These are phyloP conservation scores for Lagopus muta DNA, from an alignment of 2,113 vertebrate genomes.

Conservation along the genomic window DNA sequence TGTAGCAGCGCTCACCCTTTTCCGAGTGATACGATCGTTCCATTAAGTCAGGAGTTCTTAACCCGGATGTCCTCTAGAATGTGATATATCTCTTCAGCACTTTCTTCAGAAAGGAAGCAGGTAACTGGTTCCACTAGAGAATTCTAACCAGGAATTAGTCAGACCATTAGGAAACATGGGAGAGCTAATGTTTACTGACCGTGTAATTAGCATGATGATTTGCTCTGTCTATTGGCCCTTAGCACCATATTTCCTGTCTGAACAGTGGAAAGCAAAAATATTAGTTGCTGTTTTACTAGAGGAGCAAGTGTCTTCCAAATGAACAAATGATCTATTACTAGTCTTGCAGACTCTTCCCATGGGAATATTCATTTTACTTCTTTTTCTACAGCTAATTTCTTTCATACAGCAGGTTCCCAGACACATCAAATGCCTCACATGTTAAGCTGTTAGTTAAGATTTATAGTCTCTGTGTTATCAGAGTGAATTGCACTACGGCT, in stretches of 20 bases:
- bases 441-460: constrained; percentile 78
- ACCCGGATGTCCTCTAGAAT: constrained; percentile 28
- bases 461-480: constrained; percentile 80
- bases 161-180: constrained; percentile 82
- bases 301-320: constrained; percentile 83
- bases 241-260: constrained; percentile 88
- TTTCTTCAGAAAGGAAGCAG: constrained; percentile 46
- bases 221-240: constrained; percentile 89
- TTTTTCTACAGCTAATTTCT: constrained; percentile 82
- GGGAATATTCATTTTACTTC: constrained; percentile 81
- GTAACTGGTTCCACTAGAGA: constrained; percentile 33
- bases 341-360: constrained; percentile 78
- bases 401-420: constrained; percentile 88
- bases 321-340: constrained; percentile 81
- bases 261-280: constrained; percentile 79
- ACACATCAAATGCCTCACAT: constrained; percentile 81
- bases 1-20: neutral
- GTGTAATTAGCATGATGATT: constrained; percentile 94
- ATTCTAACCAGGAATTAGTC: constrained; percentile 81
- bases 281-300: constrained; percentile 84
- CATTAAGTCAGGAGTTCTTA: neutral
- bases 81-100: constrained; percentile 22
- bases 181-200: constrained; percentile 91
- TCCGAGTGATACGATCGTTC: neutral
- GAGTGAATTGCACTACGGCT: constrained; percentile 74